Evolutionary conservation across 2,888 invertebrate genomes (phyloP), one percentile per base, ranked within the genome.

Genomic region (Nebria salina): DNA sequence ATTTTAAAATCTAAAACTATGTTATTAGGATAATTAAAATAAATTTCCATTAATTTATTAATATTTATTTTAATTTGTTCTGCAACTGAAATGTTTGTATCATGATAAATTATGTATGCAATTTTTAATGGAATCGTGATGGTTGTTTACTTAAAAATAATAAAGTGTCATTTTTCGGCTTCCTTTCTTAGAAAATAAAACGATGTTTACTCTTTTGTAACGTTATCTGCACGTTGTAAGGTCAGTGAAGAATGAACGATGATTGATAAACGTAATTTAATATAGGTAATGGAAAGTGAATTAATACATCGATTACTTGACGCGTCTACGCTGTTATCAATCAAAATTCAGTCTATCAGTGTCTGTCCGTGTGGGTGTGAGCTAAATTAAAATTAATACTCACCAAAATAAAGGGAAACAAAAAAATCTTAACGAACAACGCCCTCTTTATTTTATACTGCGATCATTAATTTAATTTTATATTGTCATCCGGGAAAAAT

Each of bases 271-370:
- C 66, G 79, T 79, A 79, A 79, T 79, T 79, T 79, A 79, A 79
- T 79, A 79, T 79, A 68, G 79, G 75, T 79, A 79, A 79, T 79
- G 79, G 79, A 79, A 79, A 79, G 79, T 79, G 79, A 79, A 79
- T 79, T 79, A 79, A 79, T 79, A 74, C 74, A 79, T 79, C 75
- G 79, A 79, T 79, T 79, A 79, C 79, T 79, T 79, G 79, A 42
- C 75, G 68, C 79, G 74, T 79, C 74, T 75, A 79, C 66, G 70
- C 66, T 25, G 75, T 75, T 79, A 79, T 79, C 79, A 79, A 79
- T 79, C 79, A 79, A 79, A 26, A 20, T 68, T 54, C 54, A 54
- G 54, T 13, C 54, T 54, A 54, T 54, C 54, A 54, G 54, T 54
- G 54, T 54, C 54, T 54, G 54, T 54, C 54, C 54, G 54, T 54